These are phyloP conservation scores for Dicerorhinus sumatrensis DNA, from an alignment of 2,113 vertebrate species.

Conservation along the genomic window DNA sequence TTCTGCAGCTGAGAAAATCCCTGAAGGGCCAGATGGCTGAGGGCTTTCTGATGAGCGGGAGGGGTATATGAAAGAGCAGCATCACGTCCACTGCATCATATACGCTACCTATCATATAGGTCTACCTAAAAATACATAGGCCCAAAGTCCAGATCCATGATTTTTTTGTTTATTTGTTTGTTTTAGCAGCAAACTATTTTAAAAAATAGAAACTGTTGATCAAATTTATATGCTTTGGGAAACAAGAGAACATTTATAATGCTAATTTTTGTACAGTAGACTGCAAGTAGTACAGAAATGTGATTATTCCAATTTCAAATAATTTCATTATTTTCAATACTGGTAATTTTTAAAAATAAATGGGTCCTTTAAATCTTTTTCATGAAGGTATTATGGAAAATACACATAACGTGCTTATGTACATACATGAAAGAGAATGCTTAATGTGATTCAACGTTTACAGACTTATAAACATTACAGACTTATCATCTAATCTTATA, in stretches of 20 bases:
- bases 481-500: not conserved
- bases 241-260: not conserved
- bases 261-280: not conserved
- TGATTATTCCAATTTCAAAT: not conserved
- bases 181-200: not conserved
- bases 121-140: not conserved
- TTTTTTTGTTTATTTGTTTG: not conserved
- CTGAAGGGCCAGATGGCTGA: not conserved
- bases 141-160: not conserved
- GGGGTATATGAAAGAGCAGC: not conserved
- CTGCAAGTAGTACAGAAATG: not conserved
- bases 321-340: not conserved
- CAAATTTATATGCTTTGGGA: not conserved
- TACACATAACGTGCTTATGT: not conserved
- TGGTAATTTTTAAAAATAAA: not conserved
- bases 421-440: not conserved
- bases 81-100: not conserved
- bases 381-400: not conserved
- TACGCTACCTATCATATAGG: not conserved
- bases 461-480: no score
- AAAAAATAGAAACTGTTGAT: not conserved
- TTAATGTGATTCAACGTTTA: not conserved
- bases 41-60: not conserved
- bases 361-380: not conserved
- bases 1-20: not conserved